Conservation (phyloP, 1,140 invertebrate genomes). For the Bombus turneri region DNA sequence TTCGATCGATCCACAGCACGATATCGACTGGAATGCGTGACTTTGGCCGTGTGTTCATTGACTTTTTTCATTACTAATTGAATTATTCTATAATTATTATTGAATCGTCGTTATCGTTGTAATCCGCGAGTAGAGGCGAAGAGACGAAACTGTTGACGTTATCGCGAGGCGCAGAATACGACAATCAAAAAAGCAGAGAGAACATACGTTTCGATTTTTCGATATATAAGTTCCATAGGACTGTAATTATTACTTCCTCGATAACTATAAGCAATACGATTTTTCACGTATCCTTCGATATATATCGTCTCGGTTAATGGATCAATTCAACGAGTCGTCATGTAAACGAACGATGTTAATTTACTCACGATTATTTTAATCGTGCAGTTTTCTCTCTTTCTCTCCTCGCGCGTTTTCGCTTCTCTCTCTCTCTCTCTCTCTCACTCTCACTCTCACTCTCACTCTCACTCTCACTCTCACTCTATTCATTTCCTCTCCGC, state of each 20-base stretch:
- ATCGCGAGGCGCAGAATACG: conserved; percentile 31
- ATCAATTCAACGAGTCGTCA: neutral
- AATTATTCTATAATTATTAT: conserved; percentile 25
- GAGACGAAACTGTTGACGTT: conserved; percentile 16
- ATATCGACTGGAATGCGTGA: conserved; percentile 73
- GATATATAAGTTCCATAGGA: neutral
- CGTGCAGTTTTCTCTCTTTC: conserved; percentile 16
- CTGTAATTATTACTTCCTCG: conserved; percentile 12
- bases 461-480: neutral
- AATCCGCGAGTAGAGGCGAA: conserved; percentile 15
- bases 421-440: conserved; percentile 8
- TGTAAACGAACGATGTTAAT: conserved; percentile 16
- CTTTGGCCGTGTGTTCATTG: conserved; percentile 80
- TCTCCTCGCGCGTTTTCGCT: conserved; percentile 3
- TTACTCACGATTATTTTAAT: neutral
- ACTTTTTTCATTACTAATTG: conserved; percentile 45
- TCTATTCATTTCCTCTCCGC: neutral
- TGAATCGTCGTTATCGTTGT: neutral
- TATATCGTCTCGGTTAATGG: neutral
- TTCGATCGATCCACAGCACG: conserved; percentile 44
- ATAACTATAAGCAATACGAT: conserved; percentile 5
- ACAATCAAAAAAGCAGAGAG: conserved; percentile 41
- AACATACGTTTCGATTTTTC: conserved; percentile 8
- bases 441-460: neutral
- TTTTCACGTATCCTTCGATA: neutral